A percentile compares a stretch with the other conserved stretches of the same genome.
Conservation (phyloP, 1,140 invertebrate species). For the Camponotus floridanus region DNA sequence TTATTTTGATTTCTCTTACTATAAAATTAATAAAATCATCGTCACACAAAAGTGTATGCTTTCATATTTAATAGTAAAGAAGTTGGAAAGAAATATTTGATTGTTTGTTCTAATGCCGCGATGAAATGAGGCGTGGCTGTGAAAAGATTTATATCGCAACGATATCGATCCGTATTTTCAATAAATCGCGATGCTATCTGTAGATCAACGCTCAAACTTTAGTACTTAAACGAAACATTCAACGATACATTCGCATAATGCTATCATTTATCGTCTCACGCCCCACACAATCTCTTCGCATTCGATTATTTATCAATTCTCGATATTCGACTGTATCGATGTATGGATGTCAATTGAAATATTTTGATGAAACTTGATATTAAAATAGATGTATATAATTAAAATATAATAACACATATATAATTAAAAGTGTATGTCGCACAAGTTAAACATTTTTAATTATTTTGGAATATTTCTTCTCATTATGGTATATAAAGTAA, state of each 20-base stretch:
- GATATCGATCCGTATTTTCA: constrained; percentile 43
- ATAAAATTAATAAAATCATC: not conserved
- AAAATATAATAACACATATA: not conserved
- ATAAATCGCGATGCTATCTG: constrained; percentile 46
- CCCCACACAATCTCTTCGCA: not conserved
- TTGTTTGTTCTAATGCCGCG: not conserved
- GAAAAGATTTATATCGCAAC: constrained; percentile 17
- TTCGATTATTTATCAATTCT: constrained; percentile 41
- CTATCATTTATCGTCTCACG: constrained; percentile 45
- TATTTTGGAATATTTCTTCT: not conserved
- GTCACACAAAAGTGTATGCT: not conserved
- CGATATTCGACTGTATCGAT: not conserved
- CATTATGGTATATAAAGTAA: not conserved
- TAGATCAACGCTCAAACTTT: not conserved
- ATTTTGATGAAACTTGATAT: not conserved
- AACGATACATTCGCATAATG: constrained; percentile 32
- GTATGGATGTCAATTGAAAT: not conserved
- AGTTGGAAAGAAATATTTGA: constrained; percentile 12
- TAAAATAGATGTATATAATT: not conserved
- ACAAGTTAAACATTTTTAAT: not conserved
- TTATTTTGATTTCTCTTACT: not conserved
- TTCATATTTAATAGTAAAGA: not conserved
- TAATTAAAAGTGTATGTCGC: constrained; percentile 9
- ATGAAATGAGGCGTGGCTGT: constrained; percentile 35
- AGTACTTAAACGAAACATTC: constrained; percentile 35